Conservation (phyloP, 2,113 vertebrate genomes). For the Thinocorus orbignyianus region DNA sequence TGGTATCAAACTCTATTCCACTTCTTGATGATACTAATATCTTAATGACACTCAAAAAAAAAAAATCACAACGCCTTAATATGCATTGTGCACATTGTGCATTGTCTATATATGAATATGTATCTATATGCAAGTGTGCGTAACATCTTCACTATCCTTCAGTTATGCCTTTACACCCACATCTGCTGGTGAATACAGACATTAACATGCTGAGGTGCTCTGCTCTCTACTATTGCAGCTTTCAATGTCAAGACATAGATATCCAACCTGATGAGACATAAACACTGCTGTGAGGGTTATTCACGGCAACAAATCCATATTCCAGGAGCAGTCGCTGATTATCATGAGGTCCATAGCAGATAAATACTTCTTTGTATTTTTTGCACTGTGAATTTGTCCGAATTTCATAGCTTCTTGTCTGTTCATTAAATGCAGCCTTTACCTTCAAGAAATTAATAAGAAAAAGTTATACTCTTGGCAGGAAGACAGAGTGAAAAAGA, state of each 20-base stretch:
- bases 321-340: constrained; percentile 90
- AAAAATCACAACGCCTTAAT: neutral
- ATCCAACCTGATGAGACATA: constrained; percentile 82
- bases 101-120: neutral
- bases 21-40: neutral
- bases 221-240: neutral
- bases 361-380: constrained; percentile 83
- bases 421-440: constrained; percentile 83
- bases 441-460: constrained; percentile 75
- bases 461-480: neutral
- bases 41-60: neutral
- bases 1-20: neutral
- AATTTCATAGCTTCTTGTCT: constrained; percentile 85
- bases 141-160: neutral
- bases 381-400: constrained; percentile 63
- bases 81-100: neutral
- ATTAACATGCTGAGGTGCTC: neutral
- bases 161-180: neutral
- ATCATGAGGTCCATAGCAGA: constrained; percentile 92
- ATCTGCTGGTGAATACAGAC: neutral
- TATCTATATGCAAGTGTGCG: no score
- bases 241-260: neutral
- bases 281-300: constrained; percentile 89
- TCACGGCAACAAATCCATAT: constrained; percentile 85
- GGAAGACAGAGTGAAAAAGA: neutral